These are phyloP conservation scores for Heliconius ismenius DNA, from an alignment of 2,888 invertebrate genomes.

Conservation along the genomic window DNA sequence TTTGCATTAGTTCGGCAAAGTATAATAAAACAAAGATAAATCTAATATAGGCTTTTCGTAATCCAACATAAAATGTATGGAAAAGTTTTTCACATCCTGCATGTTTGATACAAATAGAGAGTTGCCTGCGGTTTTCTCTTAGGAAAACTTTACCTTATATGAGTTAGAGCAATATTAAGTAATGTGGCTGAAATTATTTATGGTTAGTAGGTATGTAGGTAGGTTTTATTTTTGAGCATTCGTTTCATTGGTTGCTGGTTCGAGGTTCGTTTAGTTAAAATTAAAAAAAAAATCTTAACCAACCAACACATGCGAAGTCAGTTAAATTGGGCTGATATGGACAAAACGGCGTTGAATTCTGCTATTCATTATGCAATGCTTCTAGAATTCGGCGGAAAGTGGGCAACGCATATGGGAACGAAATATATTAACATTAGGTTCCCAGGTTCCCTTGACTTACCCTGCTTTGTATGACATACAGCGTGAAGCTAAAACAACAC, in stretches of 20 bases:
- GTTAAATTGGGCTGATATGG: no score
- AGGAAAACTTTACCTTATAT: constrained; percentile 15
- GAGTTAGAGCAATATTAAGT: constrained; percentile 12
- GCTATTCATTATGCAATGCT: no score
- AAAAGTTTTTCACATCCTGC: constrained; percentile 21
- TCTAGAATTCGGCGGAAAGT: no score
- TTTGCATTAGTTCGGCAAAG: not conserved
- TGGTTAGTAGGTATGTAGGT: not conserved
- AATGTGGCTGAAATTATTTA: constrained; percentile 11
- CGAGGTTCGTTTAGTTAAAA: not conserved
- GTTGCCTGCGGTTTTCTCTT: constrained; percentile 18
- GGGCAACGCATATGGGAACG: no score
- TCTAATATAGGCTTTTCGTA: constrained; percentile 15
- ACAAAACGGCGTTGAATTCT: no score
- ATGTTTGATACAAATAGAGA: constrained; percentile 17
- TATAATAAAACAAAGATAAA: constrained; percentile 23
- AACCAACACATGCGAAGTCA: no score
- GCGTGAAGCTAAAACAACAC: not conserved
- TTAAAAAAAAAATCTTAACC: no score
- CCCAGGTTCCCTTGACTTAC: no score
- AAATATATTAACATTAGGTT: no score
- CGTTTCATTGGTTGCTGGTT: not conserved
- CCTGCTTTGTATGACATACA: no score
- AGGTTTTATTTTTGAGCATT: not conserved
- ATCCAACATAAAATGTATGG: constrained; percentile 6